A percentile compares a stretch with the other conserved stretches of the same genome.
Conservation (phyloP, 2,797 vertebrate genomes). For the Etheostoma perlongum region DNA sequence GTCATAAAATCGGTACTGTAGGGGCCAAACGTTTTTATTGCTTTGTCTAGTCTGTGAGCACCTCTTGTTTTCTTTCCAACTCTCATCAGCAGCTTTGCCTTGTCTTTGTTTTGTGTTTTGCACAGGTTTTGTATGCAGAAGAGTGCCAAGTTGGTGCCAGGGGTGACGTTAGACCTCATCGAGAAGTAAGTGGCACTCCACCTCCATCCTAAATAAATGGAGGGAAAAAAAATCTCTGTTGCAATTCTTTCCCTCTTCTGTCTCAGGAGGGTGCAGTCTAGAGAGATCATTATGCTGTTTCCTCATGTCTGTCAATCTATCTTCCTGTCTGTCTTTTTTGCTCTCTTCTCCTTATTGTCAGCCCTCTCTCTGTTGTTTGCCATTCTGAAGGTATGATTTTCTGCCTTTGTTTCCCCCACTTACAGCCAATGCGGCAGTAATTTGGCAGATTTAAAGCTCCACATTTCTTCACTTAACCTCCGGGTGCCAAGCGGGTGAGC, state of each 20-base stretch:
- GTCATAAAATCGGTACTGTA: conserved; percentile 40
- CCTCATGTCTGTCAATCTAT: conserved; percentile 1
- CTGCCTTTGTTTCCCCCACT: conserved; percentile 58
- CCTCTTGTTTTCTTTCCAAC: conserved; percentile 38
- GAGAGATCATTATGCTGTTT: conserved; percentile 47
- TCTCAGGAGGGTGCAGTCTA: conserved; percentile 26
- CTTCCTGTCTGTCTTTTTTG: conserved; percentile 7
- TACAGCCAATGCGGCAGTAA: conserved; percentile 45
- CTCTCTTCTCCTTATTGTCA: conserved; percentile 25
- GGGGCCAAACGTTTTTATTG: conserved; percentile 55
- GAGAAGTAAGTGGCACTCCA: conserved; percentile 91
- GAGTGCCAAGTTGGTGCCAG: conserved; percentile 96
- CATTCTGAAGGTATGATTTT: conserved; percentile 59
- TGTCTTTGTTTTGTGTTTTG: conserved; percentile 26
- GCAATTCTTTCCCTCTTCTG: neutral
- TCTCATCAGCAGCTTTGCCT: conserved; percentile 17
- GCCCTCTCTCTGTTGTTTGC: conserved; percentile 54
- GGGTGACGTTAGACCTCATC: conserved; percentile 97
- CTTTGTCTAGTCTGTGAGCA: conserved; percentile 17
- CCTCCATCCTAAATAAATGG: neutral
- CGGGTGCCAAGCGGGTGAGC: conserved; percentile 35
- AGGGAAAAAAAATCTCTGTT: neutral
- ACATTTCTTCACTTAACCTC: conserved; percentile 64
- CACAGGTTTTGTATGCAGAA: conserved; percentile 99
- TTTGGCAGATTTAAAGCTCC: conserved; percentile 76